These are phyloP conservation scores for Cassiopea andromeda DNA, from an alignment of 30 jellyfish, hydroid and myxozoan genomes.

Conservation along the genomic window DNA sequence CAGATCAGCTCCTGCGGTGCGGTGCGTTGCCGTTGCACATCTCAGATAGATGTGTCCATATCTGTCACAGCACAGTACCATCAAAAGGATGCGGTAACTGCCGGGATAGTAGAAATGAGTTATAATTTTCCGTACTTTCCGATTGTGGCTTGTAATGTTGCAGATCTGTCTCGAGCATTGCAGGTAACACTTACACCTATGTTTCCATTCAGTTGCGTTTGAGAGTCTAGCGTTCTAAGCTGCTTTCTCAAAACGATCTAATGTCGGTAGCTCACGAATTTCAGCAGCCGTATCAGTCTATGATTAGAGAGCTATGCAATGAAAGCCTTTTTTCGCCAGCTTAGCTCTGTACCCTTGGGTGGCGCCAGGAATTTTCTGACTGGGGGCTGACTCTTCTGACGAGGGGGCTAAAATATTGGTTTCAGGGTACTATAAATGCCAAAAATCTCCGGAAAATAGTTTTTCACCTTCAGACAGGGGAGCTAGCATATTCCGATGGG, in stretches of 20 bases:
- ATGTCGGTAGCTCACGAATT: constrained; percentile 55
- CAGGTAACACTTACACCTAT: neutral
- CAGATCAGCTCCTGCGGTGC: too few species aligned
- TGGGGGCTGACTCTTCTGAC: too few species aligned
- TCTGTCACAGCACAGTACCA: neutral
- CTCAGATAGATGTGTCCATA: neutral
- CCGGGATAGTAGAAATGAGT: neutral
- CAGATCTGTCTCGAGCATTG: neutral
- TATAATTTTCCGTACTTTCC: neutral
- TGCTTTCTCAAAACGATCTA: constrained; percentile 35
- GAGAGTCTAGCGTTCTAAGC: neutral
- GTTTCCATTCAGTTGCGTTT: neutral
- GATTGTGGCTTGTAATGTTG: neutral
- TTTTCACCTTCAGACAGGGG: too few species aligned
- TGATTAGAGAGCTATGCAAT: too few species aligned
- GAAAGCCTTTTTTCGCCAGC: too few species aligned
- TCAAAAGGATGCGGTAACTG: neutral
- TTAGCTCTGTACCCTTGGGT: too few species aligned
- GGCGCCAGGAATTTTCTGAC: too few species aligned
- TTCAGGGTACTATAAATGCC: too few species aligned
- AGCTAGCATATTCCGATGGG: too few species aligned
- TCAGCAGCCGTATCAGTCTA: constrained; percentile 3
- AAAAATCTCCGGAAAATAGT: too few species aligned
- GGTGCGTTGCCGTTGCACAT: neutral
- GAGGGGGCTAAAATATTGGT: too few species aligned